Evolutionary conservation across 2,113 vertebrate genomes (phyloP).

Genomic region (Oryzias celebensis): DNA sequence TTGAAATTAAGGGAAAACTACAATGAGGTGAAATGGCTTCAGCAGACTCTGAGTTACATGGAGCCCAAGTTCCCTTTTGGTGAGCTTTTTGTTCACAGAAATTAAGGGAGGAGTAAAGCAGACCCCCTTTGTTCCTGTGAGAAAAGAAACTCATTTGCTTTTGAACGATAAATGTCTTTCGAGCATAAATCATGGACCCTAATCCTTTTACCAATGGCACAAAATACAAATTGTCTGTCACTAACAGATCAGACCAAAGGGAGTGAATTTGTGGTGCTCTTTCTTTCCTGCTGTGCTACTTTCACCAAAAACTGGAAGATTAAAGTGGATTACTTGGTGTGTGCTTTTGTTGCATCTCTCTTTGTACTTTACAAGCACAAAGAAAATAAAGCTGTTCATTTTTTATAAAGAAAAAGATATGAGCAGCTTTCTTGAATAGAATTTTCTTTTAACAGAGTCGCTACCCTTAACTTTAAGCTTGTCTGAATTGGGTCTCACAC

Average conservation of each 20-base stretch:
- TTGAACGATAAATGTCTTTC: conserved; percentile 79
- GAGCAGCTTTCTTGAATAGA: conserved; percentile 5
- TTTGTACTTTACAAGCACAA: conserved; percentile 9
- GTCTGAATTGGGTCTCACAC: conserved; percentile 37
- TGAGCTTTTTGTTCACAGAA: conserved; percentile 72
- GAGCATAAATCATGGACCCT: conserved; percentile 78
- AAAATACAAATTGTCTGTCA: conserved; percentile 76
- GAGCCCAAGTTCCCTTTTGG: conserved; percentile 72
- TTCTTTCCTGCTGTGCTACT: conserved; percentile 36
- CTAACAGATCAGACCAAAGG: conserved; percentile 76
- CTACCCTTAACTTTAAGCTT: conserved; percentile 25
- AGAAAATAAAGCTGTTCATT: not conserved
- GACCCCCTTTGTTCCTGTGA: conserved; percentile 74
- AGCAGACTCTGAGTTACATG: conserved; percentile 75
- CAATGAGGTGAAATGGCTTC: conserved; percentile 73
- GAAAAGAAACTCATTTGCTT: conserved; percentile 81
- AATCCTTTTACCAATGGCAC: conserved; percentile 79
- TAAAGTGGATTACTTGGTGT: conserved; percentile 28
- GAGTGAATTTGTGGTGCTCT: conserved; percentile 45
- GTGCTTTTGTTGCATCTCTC: conserved; percentile 14
- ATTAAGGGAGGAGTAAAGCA: conserved; percentile 77
- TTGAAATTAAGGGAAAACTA: conserved; percentile 64
- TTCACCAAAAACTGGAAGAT: conserved; percentile 37
- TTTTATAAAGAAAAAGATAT: conserved; percentile 16
- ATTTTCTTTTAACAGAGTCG: conserved; percentile 37